A percentile compares a stretch with the other conserved stretches of the same genome.
These are phyloP conservation scores for Caenorhabditis sp. DNA, from an alignment of 2,888 invertebrate species.

Conservation along the genomic window DNA sequence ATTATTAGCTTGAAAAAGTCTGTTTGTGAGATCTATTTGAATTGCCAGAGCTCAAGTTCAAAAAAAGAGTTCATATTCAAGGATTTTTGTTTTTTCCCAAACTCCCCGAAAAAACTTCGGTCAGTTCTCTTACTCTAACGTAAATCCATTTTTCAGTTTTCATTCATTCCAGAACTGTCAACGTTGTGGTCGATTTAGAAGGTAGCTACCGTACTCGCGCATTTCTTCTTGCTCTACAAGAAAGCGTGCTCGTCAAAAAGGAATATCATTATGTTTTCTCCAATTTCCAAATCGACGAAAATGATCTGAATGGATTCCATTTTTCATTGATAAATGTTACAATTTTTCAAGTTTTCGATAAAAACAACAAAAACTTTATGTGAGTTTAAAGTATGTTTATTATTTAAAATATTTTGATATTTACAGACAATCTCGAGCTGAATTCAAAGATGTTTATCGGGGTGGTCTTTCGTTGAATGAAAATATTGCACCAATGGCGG, in stretches of 20 bases:
- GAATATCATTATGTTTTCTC: slow-evolving; percentile 61
- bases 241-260: slow-evolving; percentile 53
- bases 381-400: no score
- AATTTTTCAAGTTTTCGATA: slow-evolving; percentile 54
- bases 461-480: slow-evolving; percentile 31
- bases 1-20: no score
- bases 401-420: background rate
- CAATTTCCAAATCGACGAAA: slow-evolving; percentile 58
- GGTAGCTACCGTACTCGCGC: slow-evolving; percentile 47
- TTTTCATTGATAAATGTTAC: slow-evolving; percentile 59
- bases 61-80: no score
- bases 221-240: slow-evolving; percentile 55
- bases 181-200: slow-evolving; percentile 58
- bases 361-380: slow-evolving; percentile 45
- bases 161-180: slow-evolving; percentile 41
- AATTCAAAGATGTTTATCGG: slow-evolving; percentile 48
- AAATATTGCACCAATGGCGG: slow-evolving; percentile 43
- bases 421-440: slow-evolving; percentile 40
- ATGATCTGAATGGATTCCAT: slow-evolving; percentile 49
- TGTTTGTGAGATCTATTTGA: no score
- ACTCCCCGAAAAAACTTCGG: no score
- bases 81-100: no score
- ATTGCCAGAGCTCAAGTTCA: no score
- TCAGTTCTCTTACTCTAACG: no score
- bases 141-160: no score